A percentile compares a stretch with the other conserved stretches of the same genome.
These are phyloP conservation scores for Octopus sinensis DNA, from an alignment of 1,140 invertebrate species.

Conservation along the genomic window DNA sequence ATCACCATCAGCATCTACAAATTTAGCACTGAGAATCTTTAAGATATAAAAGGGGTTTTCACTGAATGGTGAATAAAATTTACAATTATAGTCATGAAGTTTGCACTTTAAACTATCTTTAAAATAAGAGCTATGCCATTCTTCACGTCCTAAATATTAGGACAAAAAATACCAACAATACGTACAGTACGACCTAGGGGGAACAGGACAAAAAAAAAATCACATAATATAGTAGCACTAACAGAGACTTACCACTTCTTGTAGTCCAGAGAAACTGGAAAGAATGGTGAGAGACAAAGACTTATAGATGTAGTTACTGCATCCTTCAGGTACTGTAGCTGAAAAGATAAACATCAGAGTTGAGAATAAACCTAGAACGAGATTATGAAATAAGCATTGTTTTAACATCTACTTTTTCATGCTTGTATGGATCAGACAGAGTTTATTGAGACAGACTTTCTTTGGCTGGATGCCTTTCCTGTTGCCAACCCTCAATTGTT, in stretches of 20 bases:
- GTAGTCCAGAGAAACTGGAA: neutral
- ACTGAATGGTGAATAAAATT: too few species aligned
- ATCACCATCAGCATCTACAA: too few species aligned
- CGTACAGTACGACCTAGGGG: neutral
- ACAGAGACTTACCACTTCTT: too few species aligned
- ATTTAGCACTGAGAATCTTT: too few species aligned
- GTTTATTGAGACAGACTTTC: neutral
- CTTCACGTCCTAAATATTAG: neutral
- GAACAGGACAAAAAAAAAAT: neutral
- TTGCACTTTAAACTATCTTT: neutral
- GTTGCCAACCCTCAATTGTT: neutral
- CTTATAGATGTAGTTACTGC: neutral
- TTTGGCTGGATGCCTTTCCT: neutral
- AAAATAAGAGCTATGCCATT: neutral
- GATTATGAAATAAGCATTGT: neutral
- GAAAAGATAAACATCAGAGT: neutral
- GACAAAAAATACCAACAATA: neutral
- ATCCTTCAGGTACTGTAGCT: conserved; percentile 3
- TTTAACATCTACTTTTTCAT: neutral
- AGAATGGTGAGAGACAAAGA: neutral
- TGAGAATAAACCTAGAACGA: neutral
- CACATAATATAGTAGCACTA: too few species aligned
- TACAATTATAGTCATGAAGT: neutral
- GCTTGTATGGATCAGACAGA: neutral
- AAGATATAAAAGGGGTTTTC: too few species aligned